Evolutionary conservation across 2,797 vertebrate genomes (phyloP), one percentile per base, ranked within the genome.

Genomic region (Coccyzus lansbergi): DNA sequence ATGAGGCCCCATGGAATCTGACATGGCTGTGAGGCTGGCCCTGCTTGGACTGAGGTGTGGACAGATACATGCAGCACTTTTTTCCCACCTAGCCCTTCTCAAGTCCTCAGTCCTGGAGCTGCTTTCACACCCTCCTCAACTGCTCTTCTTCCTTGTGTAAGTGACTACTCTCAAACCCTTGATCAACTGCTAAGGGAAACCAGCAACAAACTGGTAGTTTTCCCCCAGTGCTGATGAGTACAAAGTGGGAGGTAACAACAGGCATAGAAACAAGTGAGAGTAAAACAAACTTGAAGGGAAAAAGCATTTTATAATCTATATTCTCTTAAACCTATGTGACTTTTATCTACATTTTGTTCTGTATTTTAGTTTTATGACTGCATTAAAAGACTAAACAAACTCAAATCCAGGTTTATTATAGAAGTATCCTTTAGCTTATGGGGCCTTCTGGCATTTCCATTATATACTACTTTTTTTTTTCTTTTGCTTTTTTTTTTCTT

Each of bases 401-500:
- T 83, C 71, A 88, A 91, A 80, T 16, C 6, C 26, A 29, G 33
- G 62, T 58, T 94, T 92, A 69, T 88, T 88, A 63, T 38, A 91
- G 60, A 31, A 83, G n/a, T 65, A 76, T 80, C 93, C 94, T 94
- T 96, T 95, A 96, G 68, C 42, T 76, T 80, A 63, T 44, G n/a
- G 36, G 70, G 74, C 93, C 93, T 94, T 90, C 95, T 93, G 91
- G 94, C 75, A 3, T 65, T 94, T 91, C 68, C 60, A 68, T 95
- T 95, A 46, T 85, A 81, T 25, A 24, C 16, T 19, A 12, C 64
- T 70, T 34, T 67, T 52, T 31, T 22, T 59, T 20, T 67, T 1
- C 38, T 7, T 3, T 10, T 4, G 40, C n/a, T n/a, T n/a, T n/a
- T n/a, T n/a, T n/a, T n/a, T 75, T 10, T 4, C 44, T 75, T 93